A percentile compares a stretch with the other conserved stretches of the same genome.
Evolutionary conservation across 1,140 invertebrate genomes (phyloP).

Genomic region (Harlomillsia oculata): DNA sequence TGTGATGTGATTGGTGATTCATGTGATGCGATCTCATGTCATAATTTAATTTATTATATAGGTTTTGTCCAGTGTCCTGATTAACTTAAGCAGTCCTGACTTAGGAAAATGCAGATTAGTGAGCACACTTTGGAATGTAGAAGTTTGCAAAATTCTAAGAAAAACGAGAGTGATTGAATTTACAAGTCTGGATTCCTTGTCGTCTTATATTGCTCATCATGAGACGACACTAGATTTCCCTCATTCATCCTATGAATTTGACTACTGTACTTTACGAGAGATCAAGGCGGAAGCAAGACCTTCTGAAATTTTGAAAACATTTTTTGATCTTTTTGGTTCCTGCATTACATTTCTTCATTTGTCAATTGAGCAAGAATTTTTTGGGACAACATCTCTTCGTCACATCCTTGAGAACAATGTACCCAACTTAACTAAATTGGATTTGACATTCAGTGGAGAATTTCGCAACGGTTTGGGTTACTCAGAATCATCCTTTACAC

Average conservation of each 20-base stretch:
- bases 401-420: conserved; percentile 7
- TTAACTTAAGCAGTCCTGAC: not conserved
- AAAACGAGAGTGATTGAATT: conserved; percentile 9
- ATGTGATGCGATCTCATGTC: no score
- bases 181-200: not conserved
- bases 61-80: conserved; percentile 1
- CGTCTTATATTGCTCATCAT: not conserved
- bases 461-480: not conserved
- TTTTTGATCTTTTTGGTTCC: conserved; percentile 3
- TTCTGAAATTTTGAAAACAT: not conserved
- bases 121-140: not conserved
- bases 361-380: conserved; percentile 1
- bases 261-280: conserved; percentile 2
- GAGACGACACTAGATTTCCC: conserved; percentile 4
- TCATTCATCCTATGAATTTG: conserved; percentile 3
- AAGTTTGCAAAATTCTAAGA: not conserved
- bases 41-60: no score
- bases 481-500: not conserved
- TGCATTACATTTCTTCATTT: conserved; percentile 3
- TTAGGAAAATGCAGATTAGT: not conserved
- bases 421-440: not conserved
- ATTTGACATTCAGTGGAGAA: conserved; percentile 9
- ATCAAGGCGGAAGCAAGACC: conserved; percentile 2
- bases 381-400: not conserved
- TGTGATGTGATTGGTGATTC: no score